phyloP scores from a whole-genome alignment of 2,113 vertebrate species.

The Meleagris gallopavo region DNA sequence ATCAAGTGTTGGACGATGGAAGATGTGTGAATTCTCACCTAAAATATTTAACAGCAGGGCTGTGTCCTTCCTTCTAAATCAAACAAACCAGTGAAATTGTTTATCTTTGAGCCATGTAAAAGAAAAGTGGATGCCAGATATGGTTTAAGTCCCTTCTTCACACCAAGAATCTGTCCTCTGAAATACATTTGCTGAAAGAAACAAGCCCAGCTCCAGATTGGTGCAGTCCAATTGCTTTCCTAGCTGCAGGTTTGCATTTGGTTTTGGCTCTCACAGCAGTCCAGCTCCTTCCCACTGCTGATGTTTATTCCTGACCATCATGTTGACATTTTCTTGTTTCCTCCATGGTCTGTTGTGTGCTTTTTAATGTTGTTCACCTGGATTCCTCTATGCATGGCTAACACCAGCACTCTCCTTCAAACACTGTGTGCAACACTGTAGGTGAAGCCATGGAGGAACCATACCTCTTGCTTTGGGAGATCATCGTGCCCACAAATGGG shows the following conservation, averaged over 20 bases:
- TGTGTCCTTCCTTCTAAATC: slow-evolving; percentile 1
- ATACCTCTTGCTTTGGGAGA: fast-evolving
- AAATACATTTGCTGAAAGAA: background rate
- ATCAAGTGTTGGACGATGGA: background rate
- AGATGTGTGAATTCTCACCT: background rate
- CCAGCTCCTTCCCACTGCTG: background rate
- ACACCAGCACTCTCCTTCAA: background rate
- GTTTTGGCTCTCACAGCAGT: background rate
- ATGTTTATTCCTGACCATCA: background rate
- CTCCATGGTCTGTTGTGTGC: background rate
- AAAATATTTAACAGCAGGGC: background rate
- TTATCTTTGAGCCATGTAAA: background rate
- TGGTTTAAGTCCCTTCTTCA: background rate
- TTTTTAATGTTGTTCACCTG: background rate
- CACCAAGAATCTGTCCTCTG: background rate
- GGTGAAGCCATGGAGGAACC: background rate
- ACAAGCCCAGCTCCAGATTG: background rate
- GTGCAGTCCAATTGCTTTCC: background rate
- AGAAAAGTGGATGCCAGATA: background rate
- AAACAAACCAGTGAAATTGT: background rate
- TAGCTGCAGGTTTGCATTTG: background rate
- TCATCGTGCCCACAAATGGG: background rate
- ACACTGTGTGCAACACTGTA: fast-evolving
- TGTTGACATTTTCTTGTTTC: background rate
- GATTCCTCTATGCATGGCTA: fast-evolving